Evolutionary conservation across 2,888 invertebrate species (phyloP), one percentile per base, ranked within the genome.

Genomic region (Ashinkailepas kermadecensis): DNA sequence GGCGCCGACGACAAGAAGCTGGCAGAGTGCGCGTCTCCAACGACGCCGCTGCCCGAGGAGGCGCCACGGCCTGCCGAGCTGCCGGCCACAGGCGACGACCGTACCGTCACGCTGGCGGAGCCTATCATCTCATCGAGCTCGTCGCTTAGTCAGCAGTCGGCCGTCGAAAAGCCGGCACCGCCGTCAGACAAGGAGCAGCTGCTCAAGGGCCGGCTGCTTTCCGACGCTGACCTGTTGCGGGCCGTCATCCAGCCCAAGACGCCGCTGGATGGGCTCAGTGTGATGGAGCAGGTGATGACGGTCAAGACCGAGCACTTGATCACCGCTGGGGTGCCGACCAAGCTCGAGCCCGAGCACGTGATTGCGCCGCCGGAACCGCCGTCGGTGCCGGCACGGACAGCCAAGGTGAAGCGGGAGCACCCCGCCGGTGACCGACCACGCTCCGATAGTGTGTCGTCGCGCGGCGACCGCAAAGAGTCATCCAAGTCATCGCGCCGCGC

Each of bases 241-340:
- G 25, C 65, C 62, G 80, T 81, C 84, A 81, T 81, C 81, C 70
- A 81, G 81, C 78, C 83, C 81, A 80, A 80, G 54, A 70, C 62
- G 80, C 57, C 80, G 64, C 81, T 78, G 23, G 65, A 81, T 11
- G 13, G 23, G 7, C n/a, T 79, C 13, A 12, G n/a, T 13, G 23
- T 58, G 13, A 58, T 25, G 23, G 79, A 79, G 79, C 79, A 58
- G 25, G 79, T 79, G 59, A 79, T 79, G 79, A 79, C 79, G 12
- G 79, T 79, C 23, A n/a, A 59, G 58, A 79, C 79, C 23, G 79
- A 79, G 79, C 79, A 79, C 58, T 54, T 21, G 21, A 21, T 74
- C 18, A 13, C 39, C 18, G 78, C 57, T 18, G n/a, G 12, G n/a
- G 58, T 58, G 57, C 6, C 58, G 23, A n/a, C 11, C 58, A 23